Evolutionary conservation across 2,113 vertebrate species (phyloP).

Genomic region (Phalacrocorax carbo): DNA sequence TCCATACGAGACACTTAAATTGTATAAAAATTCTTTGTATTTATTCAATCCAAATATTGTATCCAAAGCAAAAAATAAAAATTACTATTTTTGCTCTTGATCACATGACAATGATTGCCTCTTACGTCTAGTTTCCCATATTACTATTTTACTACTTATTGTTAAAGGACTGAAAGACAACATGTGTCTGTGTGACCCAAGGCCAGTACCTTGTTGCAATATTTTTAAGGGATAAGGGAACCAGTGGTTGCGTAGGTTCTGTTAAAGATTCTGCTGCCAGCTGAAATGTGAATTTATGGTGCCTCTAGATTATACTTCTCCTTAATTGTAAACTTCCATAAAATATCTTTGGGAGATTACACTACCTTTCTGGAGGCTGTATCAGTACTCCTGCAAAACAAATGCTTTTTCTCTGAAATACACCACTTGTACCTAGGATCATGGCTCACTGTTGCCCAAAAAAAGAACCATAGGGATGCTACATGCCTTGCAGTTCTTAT

Average conservation of each 20-base stretch:
- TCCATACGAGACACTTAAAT: not conserved
- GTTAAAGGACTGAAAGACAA: not conserved
- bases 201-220: not conserved
- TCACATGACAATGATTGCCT: not conserved
- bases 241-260: not conserved
- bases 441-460: not conserved
- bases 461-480: not conserved
- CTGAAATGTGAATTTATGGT: not conserved
- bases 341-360: not conserved
- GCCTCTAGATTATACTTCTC: not conserved
- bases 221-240: not conserved
- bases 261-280: not conserved
- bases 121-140: not conserved
- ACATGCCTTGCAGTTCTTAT: not conserved
- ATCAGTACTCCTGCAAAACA: not conserved
- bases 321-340: not conserved
- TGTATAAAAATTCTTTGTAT: not conserved
- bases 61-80: too few species aligned
- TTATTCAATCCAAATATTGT: too few species aligned
- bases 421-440: rapidly evolving
- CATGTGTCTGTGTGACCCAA: not conserved
- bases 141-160: not conserved
- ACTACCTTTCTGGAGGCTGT: rapidly evolving
- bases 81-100: not conserved
- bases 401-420: not conserved